These are phyloP conservation scores for Litocranius walleri DNA, from an alignment of 2,113 vertebrate species.

Conservation along the genomic window DNA sequence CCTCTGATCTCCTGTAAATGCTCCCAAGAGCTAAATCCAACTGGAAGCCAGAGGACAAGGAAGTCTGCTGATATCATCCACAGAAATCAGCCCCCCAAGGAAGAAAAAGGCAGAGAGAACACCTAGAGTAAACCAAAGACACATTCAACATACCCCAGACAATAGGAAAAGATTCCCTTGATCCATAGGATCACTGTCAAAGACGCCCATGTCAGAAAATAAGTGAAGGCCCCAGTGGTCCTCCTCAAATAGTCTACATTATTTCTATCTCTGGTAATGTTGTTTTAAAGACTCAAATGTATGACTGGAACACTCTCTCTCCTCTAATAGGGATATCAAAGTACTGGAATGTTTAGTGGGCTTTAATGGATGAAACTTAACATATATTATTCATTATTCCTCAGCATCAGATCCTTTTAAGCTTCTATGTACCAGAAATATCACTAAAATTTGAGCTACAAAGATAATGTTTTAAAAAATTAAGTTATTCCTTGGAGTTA, in stretches of 20 bases:
- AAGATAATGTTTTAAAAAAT: slow-evolving; percentile 41
- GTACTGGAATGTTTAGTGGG: background rate
- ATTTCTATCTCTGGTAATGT: background rate
- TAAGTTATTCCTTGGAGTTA: slow-evolving; percentile 34
- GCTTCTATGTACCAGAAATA: background rate
- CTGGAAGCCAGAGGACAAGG: background rate
- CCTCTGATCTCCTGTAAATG: background rate
- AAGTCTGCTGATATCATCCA: background rate
- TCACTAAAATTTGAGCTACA: slow-evolving; percentile 37
- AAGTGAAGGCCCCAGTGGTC: background rate
- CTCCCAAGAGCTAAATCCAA: background rate
- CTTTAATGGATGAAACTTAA: slow-evolving; percentile 34
- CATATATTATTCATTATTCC: slow-evolving; percentile 38
- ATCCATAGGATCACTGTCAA: background rate
- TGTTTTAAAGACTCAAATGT: background rate
- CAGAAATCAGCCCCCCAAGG: background rate
- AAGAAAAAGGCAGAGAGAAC: background rate
- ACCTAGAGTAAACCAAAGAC: background rate
- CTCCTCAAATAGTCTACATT: background rate
- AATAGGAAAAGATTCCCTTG: background rate
- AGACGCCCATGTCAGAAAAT: background rate
- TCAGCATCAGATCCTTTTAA: slow-evolving; percentile 35
- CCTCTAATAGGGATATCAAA: background rate
- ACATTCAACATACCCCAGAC: background rate
- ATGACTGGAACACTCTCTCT: background rate